Conservation (phyloP, 2,888 invertebrate species). For the Drosophila anomalata region DNA sequence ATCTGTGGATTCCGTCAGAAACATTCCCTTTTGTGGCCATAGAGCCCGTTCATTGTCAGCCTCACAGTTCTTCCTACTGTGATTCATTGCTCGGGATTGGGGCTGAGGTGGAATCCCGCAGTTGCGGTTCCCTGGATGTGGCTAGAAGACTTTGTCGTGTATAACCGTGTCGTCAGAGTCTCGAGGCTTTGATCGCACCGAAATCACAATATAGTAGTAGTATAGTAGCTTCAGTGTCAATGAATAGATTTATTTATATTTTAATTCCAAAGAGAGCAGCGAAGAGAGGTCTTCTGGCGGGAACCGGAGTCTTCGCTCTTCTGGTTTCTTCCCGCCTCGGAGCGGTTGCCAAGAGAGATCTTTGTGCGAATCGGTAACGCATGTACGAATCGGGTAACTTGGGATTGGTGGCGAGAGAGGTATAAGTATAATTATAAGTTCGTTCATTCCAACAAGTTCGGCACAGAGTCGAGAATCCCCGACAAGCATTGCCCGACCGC, state of each 20-base stretch:
- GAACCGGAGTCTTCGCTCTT: neutral
- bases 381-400: neutral
- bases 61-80: neutral
- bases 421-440: constrained; percentile 2
- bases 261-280: constrained; percentile 1
- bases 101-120: constrained; percentile 18
- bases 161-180: constrained; percentile 12
- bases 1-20: constrained; percentile 23
- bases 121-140: neutral
- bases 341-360: constrained; percentile 24
- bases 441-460: constrained; percentile 42
- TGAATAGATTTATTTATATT: constrained; percentile 10
- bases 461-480: constrained; percentile 44
- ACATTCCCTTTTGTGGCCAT: constrained; percentile 22
- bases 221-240: neutral
- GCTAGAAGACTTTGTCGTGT: constrained; percentile 7
- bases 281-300: constrained; percentile 6
- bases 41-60: constrained; percentile 5
- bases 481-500: constrained; percentile 40
- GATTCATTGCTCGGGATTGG: constrained; percentile 28
- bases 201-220: neutral
- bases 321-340: constrained; percentile 2
- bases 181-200: constrained; percentile 1
- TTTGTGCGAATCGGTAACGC: neutral
- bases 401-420: neutral